Conservation (phyloP, 64 coral and sea anemone species). For the Montipora cactus region DNA sequence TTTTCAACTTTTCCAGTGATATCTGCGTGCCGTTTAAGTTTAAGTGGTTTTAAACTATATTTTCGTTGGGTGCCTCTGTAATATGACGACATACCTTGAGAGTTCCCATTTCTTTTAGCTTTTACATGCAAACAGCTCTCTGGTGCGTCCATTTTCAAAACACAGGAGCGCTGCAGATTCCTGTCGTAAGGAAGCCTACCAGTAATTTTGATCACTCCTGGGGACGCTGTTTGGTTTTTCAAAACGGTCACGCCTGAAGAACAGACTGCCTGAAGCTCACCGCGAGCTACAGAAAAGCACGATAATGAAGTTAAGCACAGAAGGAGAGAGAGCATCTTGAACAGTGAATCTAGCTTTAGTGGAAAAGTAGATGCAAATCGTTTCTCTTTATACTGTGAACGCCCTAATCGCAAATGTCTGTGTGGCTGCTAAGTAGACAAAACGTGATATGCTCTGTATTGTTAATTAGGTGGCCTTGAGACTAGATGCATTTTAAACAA, state of each 20-base stretch:
- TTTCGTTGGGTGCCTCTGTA: too few species aligned
- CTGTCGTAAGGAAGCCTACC: background rate
- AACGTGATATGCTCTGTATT: too few species aligned
- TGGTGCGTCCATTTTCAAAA: background rate
- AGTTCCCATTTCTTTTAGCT: conserved; percentile 3
- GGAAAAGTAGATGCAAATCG: too few species aligned
- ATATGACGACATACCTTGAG: background rate
- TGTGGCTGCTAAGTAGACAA: too few species aligned
- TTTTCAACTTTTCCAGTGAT: too few species aligned
- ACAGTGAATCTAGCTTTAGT: background rate
- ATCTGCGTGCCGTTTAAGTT: too few species aligned
- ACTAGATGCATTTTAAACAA: too few species aligned
- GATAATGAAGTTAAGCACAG: background rate
- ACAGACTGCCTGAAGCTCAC: background rate
- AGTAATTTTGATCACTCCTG: background rate
- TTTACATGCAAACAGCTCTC: background rate
- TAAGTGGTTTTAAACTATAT: too few species aligned
- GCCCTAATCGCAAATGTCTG: too few species aligned
- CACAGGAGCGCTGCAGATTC: background rate
- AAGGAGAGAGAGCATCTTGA: background rate
- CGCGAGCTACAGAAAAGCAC: background rate
- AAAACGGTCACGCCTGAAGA: conserved; percentile 1
- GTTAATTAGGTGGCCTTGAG: too few species aligned
- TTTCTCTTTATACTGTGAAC: too few species aligned
- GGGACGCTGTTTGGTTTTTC: background rate